phyloP scores from a whole-genome alignment of 1,140 invertebrate genomes.

The Caenorhabditis briggsae region DNA sequence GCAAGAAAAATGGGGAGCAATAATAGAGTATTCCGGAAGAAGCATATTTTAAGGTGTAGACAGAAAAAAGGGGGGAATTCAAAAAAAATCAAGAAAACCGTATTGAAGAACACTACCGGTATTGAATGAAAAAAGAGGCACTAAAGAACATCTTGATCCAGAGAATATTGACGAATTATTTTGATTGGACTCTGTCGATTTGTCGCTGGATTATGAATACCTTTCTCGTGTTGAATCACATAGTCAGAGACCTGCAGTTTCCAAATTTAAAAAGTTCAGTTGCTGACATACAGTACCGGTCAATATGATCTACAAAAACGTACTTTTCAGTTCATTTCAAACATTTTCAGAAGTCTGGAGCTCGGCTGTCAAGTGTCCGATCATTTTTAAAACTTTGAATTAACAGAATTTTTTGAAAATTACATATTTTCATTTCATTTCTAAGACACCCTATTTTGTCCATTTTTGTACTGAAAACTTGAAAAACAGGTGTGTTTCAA shows the following conservation, averaged over 20 bases:
- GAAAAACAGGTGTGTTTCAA: too few species aligned
- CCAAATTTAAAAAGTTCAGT: background rate
- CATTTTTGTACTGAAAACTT: too few species aligned
- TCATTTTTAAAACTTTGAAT: too few species aligned
- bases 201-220: constrained; percentile 57
- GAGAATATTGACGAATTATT: constrained; percentile 57
- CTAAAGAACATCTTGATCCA: constrained; percentile 40
- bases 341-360: too few species aligned
- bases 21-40: constrained; percentile 30
- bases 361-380: too few species aligned
- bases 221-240: constrained; percentile 57
- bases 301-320: too few species aligned
- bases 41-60: background rate
- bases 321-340: too few species aligned
- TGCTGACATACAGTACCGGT: too few species aligned
- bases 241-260: constrained; percentile 42
- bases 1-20: background rate
- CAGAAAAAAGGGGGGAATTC: background rate
- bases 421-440: too few species aligned
- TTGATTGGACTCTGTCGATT: constrained; percentile 52
- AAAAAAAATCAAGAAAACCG: background rate
- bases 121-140: background rate
- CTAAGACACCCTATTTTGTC: too few species aligned
- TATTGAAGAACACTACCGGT: constrained; percentile 7
- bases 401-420: too few species aligned